Percentiles rank a stretch among this genome's conserved stretches.
Conservation (phyloP, 2,113 vertebrate genomes). For the Bostrychus sinensis region DNA sequence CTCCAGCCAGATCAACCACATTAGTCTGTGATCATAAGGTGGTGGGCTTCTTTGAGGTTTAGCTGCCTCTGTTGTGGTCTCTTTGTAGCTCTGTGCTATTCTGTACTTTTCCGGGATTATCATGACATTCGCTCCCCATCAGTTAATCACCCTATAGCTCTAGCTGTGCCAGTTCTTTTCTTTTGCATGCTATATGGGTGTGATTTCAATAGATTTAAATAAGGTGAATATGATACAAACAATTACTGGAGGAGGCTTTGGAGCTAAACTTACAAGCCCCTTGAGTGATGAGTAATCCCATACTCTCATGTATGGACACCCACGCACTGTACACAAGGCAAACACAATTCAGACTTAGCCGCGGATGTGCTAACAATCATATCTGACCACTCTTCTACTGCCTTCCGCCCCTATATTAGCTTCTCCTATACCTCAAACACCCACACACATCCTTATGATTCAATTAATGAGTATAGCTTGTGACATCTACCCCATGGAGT, state of each 20-base stretch:
- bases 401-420: conserved; percentile 18
- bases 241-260: conserved; percentile 30
- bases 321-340: conserved; percentile 20
- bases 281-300: conserved; percentile 33
- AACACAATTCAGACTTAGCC: conserved; percentile 14
- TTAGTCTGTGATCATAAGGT: conserved; percentile 62
- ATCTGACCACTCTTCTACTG: conserved; percentile 26
- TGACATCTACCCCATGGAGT: conserved; percentile 37
- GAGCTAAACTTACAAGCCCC: background rate
- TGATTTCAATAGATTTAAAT: conserved; percentile 37
- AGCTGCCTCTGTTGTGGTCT: conserved; percentile 68
- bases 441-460: conserved; percentile 60
- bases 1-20: conserved; percentile 64
- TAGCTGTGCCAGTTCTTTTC: conserved; percentile 8
- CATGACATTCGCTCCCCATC: conserved; percentile 43
- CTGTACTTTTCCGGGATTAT: conserved; percentile 38
- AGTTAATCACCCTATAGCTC: conserved; percentile 20
- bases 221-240: conserved; percentile 21
- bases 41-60: conserved; percentile 64
- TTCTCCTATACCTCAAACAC: conserved; percentile 58
- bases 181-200: conserved; percentile 12
- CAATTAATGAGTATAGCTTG: conserved; percentile 59
- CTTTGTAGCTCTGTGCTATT: conserved; percentile 63
- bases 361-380: conserved; percentile 30
- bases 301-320: conserved; percentile 9